Conservation (phyloP, 2,797 vertebrate species). For the Zenarchopterus dispar region DNA sequence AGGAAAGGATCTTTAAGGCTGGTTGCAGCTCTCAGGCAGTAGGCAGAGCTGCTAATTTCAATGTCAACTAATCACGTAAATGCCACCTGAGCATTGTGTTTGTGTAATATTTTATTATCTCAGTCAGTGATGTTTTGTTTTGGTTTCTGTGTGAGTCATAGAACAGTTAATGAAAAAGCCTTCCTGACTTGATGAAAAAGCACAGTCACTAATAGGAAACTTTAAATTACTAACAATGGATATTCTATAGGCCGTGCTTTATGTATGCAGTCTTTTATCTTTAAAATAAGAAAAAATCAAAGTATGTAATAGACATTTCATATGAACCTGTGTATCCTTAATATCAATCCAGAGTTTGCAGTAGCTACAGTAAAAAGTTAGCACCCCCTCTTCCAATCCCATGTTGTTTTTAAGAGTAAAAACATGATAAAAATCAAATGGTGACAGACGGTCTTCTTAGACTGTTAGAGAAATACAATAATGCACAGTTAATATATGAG, state of each 20-base stretch:
- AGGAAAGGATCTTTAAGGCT: constrained; percentile 60
- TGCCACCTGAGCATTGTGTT: constrained; percentile 61
- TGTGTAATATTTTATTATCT: constrained; percentile 42
- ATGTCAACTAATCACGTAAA: constrained; percentile 71
- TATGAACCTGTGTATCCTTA: too few species aligned
- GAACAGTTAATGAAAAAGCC: constrained; percentile 20
- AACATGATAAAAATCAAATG: too few species aligned
- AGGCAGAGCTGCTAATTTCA: constrained; percentile 64
- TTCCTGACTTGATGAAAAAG: constrained; percentile 35
- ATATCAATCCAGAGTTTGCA: too few species aligned
- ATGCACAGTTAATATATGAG: too few species aligned
- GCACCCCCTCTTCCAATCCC: too few species aligned
- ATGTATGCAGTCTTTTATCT: background rate
- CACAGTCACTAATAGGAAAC: constrained; percentile 8
- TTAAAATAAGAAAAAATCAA: background rate
- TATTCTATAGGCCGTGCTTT: background rate
- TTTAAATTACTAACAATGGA: background rate
- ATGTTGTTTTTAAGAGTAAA: too few species aligned
- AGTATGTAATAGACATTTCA: too few species aligned
- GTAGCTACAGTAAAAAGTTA: too few species aligned
- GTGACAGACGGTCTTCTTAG: too few species aligned
- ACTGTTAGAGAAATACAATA: too few species aligned
- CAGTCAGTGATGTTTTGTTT: constrained; percentile 43
- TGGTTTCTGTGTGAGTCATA: constrained; percentile 27
- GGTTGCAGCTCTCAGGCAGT: constrained; percentile 34